These are phyloP conservation scores for Heterotis niloticus DNA, from an alignment of 2,113 vertebrate species.

Conservation along the genomic window DNA sequence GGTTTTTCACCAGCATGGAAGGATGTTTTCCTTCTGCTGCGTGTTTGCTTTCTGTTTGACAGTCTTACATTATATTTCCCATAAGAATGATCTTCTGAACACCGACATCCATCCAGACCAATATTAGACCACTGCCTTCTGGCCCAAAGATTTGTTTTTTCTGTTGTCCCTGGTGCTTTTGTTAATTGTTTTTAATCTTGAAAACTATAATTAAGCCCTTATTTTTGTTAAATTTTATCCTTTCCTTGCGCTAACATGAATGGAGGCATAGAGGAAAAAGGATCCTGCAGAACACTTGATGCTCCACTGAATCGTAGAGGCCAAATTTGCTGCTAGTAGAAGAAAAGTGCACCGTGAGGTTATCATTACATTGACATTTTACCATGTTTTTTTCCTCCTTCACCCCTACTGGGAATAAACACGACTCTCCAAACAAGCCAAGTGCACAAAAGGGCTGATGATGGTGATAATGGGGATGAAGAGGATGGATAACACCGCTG, in stretches of 20 bases:
- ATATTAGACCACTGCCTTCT: not conserved
- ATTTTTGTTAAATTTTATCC: not conserved
- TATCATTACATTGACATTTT: too few species aligned
- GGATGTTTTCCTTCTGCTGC: conserved; percentile 16
- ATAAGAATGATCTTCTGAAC: not conserved
- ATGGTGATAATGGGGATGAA: too few species aligned
- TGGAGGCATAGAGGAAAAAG: too few species aligned
- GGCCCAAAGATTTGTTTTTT: conserved; percentile 4
- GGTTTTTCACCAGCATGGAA: not conserved
- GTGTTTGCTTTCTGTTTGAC: not conserved
- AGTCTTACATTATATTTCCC: not conserved
- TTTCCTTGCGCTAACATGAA: not conserved
- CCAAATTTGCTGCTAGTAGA: too few species aligned
- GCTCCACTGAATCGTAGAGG: too few species aligned
- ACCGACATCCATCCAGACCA: not conserved
- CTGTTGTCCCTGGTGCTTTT: not conserved
- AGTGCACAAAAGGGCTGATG: too few species aligned
- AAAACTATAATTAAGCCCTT: not conserved
- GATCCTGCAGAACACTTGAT: too few species aligned
- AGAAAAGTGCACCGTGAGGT: too few species aligned
- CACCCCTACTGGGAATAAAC: too few species aligned
- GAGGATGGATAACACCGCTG: not conserved
- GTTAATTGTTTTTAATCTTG: not conserved
- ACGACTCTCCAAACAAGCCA: too few species aligned
- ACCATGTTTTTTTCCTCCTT: too few species aligned